Evolutionary conservation across 2,888 invertebrate genomes (phyloP), one percentile per base, ranked within the genome.

Genomic region (Lasioglossum calceatum): DNA sequence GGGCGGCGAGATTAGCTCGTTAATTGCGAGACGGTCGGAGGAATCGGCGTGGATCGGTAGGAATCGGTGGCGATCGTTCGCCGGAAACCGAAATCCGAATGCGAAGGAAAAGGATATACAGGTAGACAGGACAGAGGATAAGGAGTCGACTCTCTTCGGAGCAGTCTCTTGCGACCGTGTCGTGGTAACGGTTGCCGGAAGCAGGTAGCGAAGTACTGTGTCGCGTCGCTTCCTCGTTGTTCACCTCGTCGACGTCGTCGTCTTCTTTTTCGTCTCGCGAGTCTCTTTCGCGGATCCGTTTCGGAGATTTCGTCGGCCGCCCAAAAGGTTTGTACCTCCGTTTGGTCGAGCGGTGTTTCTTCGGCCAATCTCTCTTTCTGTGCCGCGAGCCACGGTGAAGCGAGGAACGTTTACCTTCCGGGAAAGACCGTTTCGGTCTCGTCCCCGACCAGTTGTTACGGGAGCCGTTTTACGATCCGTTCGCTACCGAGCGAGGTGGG

Each of bases 161-260:
- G 64, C 82, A 88, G 89, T 89, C 58, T 81, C 71, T 86, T 81
- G 84, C 78, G 85, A 81, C 82, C 83, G 89, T 84, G 87, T 89
- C 84, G 77, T 87, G 87, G 87, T 89, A 87, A 88, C 85, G 81
- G 82, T 85, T 78, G 84, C 61, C 85, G 83, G 87, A 82, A 88
- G 67, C 85, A 85, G 81, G 78, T 75, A 81, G 71, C 71, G n/a
- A 76, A 64, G 58, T 67, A 76, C 47, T 32, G 85, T 54, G 36
- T 84, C 88, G 74, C 83, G 78, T 84, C 87, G 87, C 81, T 87
- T 89, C 88, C 89, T 85, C 89, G 82, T 89, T 75, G 79, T 81
- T 88, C 89, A 75, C 85, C 85, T 87, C 89, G 86, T 86, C 88
- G 81, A 70, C 8, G 39, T 71, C 71, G 14, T 87, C 75, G 50